phyloP scores from a whole-genome alignment of 2,888 invertebrate genomes.

The Amphipoea lucens region DNA sequence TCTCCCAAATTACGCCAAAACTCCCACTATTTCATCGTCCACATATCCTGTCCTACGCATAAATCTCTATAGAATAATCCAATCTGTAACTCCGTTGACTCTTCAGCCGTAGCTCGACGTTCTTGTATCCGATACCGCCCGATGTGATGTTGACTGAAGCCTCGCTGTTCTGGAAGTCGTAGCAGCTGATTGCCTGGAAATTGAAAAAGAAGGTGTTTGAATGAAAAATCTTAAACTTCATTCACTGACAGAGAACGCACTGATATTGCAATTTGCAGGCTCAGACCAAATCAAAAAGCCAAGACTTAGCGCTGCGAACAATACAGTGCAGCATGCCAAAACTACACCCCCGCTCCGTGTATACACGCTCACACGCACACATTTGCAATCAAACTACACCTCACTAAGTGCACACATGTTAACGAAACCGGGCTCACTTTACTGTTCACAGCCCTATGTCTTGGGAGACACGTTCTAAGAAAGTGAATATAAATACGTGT shows the following conservation, averaged over 20 bases:
- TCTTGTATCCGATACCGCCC: conserved; percentile 73
- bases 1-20: background rate
- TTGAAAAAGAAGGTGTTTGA: background rate
- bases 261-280: no score
- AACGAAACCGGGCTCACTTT: no score
- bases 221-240: background rate
- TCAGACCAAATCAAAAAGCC: no score
- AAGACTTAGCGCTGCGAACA: no score
- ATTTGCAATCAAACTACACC: no score
- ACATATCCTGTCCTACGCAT: conserved; percentile 59
- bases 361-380: no score
- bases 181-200: conserved; percentile 78
- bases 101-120: conserved; percentile 73
- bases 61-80: conserved; percentile 76
- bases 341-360: no score
- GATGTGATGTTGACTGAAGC: conserved; percentile 76
- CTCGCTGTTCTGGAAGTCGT: conserved; percentile 78
- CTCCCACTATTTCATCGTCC: background rate
- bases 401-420: no score
- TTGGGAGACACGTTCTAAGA: no score
- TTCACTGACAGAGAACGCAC: background rate
- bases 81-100: conserved; percentile 77
- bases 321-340: no score
- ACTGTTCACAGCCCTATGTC: no score
- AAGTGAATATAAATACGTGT: no score